Conservation (phyloP, 2,888 invertebrate species). For the Spilarctia lutea region DNA sequence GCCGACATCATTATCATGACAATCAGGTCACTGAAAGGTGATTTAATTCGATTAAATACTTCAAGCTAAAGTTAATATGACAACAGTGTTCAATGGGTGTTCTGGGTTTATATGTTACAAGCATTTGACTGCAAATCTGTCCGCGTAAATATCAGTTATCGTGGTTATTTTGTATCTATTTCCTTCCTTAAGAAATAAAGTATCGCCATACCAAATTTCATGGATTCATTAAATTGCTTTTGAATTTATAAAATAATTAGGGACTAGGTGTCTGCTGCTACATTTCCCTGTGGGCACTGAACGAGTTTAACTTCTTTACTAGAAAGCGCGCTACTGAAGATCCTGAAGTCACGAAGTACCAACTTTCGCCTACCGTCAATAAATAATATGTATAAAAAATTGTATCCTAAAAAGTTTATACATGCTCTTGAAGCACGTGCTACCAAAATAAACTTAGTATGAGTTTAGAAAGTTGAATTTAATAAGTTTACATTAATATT, state of each 20-base stretch:
- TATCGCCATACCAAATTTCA: no score
- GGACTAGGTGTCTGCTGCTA: no score
- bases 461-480: neutral
- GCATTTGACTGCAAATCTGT: no score
- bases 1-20: slow-evolving; percentile 56
- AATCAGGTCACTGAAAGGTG: slow-evolving; percentile 55
- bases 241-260: no score
- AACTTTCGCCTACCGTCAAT: neutral
- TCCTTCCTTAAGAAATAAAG: no score
- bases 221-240: no score
- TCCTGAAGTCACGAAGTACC: no score
- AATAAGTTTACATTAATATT: neutral
- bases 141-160: no score
- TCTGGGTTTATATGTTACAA: neutral
- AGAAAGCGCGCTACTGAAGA: no score
- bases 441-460: neutral
- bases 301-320: no score
- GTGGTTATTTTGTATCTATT: no score
- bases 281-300: no score
- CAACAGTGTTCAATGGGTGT: neutral
- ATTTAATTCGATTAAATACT: slow-evolving; percentile 49
- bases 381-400: neutral
- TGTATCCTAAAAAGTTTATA: neutral
- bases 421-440: neutral
- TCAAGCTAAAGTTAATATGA: slow-evolving; percentile 19